Percentiles rank a stretch among this genome's conserved stretches.
Conservation (phyloP, 2,888 invertebrate species). For the Meiosimyza platycephala region DNA sequence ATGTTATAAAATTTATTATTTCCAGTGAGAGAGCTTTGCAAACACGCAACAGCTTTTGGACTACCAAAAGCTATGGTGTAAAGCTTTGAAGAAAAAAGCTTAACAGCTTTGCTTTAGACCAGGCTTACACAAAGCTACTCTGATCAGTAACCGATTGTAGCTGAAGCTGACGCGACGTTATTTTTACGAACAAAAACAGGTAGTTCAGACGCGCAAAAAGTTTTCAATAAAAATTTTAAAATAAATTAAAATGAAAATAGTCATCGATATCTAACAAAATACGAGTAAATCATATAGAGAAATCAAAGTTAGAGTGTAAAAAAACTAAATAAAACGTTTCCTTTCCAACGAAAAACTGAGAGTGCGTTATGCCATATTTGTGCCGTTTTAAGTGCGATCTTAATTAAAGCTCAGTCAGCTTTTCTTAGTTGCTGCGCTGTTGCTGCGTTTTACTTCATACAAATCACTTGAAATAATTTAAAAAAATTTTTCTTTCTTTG, state of each 20-base stretch:
- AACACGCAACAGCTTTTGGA: no score
- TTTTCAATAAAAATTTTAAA: background rate
- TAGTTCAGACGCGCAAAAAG: slow-evolving; percentile 11
- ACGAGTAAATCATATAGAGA: slow-evolving; percentile 23
- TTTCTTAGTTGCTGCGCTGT: background rate
- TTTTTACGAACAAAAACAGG: slow-evolving; percentile 28
- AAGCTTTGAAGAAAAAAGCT: slow-evolving; percentile 1
- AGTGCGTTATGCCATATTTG: background rate
- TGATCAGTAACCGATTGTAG: slow-evolving; percentile 54
- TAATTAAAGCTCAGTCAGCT: background rate
- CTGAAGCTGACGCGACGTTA: slow-evolving; percentile 57
- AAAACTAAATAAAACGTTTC: background rate
- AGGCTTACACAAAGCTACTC: slow-evolving; percentile 36
- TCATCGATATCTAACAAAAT: background rate
- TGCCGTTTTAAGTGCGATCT: slow-evolving; percentile 3
- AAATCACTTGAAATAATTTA: slow-evolving; percentile 3
- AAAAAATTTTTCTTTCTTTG: slow-evolving; percentile 7
- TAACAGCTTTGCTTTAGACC: slow-evolving; percentile 34
- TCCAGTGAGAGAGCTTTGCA: no score
- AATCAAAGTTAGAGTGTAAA: background rate
- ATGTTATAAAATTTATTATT: background rate
- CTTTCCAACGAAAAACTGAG: no score
- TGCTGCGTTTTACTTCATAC: slow-evolving; percentile 4
- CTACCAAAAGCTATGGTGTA: background rate
- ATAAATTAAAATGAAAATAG: no score